A percentile compares a stretch with the other conserved stretches of the same genome.
Evolutionary conservation across 1,140 invertebrate genomes (phyloP).

Genomic region (Geopemphigus sp.): DNA sequence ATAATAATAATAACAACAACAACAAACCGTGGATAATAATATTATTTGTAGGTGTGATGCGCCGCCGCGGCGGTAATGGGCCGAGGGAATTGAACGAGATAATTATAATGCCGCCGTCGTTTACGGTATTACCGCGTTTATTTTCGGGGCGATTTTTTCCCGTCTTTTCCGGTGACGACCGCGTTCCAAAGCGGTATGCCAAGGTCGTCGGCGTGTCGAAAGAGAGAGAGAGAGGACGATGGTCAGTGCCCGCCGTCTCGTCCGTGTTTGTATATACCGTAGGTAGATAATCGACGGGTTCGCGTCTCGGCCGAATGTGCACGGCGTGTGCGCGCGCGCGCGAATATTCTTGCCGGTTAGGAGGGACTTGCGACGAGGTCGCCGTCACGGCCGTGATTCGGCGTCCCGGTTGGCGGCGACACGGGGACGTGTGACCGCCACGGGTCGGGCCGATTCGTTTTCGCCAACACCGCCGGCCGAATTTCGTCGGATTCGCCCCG

Average conservation of each 20-base stretch:
- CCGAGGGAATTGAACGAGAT: constrained; percentile 20
- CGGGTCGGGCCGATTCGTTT: too few species aligned
- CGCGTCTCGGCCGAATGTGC: too few species aligned
- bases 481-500: too few species aligned
- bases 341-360: too few species aligned
- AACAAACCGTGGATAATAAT: constrained; percentile 15
- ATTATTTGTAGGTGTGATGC: constrained; percentile 21
- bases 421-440: too few species aligned
- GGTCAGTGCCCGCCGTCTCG: background rate
- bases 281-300: too few species aligned
- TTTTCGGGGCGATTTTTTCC: background rate
- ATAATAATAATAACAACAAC: background rate
- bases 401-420: too few species aligned
- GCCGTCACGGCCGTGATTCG: too few species aligned
- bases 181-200: constrained; percentile 18
- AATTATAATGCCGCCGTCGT: constrained; percentile 12
- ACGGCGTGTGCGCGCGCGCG: background rate
- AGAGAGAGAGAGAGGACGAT: background rate
- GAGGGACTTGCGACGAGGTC: too few species aligned
- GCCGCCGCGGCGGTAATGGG: background rate
- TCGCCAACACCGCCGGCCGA: too few species aligned
- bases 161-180: constrained; percentile 19
- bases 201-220: constrained; percentile 7
- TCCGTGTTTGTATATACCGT: background rate
- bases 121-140: background rate